Evolutionary conservation across 2,797 vertebrate species (phyloP), one percentile per base, ranked within the genome.

Genomic region (Nyctibius grandis): DNA sequence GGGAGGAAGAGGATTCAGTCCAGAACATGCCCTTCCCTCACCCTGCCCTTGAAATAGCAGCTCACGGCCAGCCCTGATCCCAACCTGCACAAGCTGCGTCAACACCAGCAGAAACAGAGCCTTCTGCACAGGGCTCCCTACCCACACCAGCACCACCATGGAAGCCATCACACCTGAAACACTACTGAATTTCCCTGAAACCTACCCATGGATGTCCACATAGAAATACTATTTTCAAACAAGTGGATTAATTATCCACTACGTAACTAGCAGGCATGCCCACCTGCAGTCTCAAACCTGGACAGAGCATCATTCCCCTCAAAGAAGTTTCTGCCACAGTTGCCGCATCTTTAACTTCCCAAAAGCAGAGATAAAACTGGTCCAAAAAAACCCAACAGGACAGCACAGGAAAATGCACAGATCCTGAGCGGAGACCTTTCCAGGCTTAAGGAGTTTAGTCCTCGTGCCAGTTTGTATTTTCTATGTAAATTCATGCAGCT

Each of bases 401-500:
- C 21, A 67, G 79, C 38, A 31, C 36, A 85, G 59, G 28, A 82
- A 96, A 92, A 87, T 4, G 16, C 38, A 53, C 16, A 9, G 68
- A 94, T 87, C 70, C 73, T 82, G 26, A 90, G 63, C 92, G 85
- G 77, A 95, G 60, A 50, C 81, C 85, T 68, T 59, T 42, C 56
- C 88, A 88, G 86, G 72, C 82, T 95, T 69, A 74, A 76, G 82
- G 82, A 92, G 70, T 81, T 94, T 53, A 93, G 72, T 92, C 82
- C 86, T 78, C 15, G 2, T 91, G 69, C 82, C 89, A 91, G 77
- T 88, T 91, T 94, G 56, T 68, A 95, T 93, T 97, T 96, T 84
- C 85, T 77, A 70, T 51, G 75, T 82, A 95, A 96, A 96, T 95
- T 95, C 91, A 89, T 53, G 73, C 82, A 96, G 95, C 82, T 94